Evolutionary conservation across 2,888 invertebrate species (phyloP), one percentile per base, ranked within the genome.

Genomic region (Xestoiulus laeticollis): DNA sequence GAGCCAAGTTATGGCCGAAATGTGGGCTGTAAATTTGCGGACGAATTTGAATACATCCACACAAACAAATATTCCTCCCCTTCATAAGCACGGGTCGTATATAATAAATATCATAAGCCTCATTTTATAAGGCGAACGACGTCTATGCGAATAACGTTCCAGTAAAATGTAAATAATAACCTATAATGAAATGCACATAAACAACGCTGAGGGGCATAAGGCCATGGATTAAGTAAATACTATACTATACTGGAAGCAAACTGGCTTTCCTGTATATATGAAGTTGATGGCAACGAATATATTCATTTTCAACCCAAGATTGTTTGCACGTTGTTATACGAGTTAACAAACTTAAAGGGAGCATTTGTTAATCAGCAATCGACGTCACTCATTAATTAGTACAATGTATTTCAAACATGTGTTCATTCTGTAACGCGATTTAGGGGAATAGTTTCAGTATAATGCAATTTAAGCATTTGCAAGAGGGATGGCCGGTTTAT

Each of bases 141-240:
- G 38, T 38, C 48, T 48, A 16, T 48, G 14, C 48, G 48, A 48
- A 48, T 48, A 48, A 48, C 59, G 59, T 59, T 59, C 59, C 19
- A 59, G 59, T 59, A 59, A 59, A 59, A 59, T 59, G 59, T 59
- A 59, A 59, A 59, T 59, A 59, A 59, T 59, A 59, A 59, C 59
- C 59, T n/a, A 59, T 59, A 59, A 59, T 59, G 59, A 59, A 59
- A 59, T 59, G 59, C 59, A 59, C 59, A 59, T 59, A 59, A 59
- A 59, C 59, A 59, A 59, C n/a, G 59, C 59, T 59, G 59, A 59
- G 59, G 48, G 59, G 59, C 59, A 59, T n/a, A 59, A 59, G 59
- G 59, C 59, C 59, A n/a, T 59, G 59, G 59, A 59, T 59, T 59
- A 59, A 59, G 59, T 59, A 59, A 59, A 59, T 59, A 59, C 19